These are phyloP conservation scores for Nysson spinosus DNA, from an alignment of 2,888 invertebrate genomes.

Conservation along the genomic window DNA sequence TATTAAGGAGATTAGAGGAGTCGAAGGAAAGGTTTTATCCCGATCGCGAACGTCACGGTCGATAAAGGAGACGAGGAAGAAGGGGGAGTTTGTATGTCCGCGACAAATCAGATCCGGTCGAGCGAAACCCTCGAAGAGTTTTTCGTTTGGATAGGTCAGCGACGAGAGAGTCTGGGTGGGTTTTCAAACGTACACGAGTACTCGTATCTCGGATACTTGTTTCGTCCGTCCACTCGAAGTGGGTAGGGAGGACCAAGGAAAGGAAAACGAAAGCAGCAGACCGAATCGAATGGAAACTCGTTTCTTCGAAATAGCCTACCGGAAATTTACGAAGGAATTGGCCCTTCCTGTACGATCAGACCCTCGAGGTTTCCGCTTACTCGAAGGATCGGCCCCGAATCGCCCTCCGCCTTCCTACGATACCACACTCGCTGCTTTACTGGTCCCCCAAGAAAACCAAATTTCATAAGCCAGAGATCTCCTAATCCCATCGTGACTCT, in stretches of 20 bases:
- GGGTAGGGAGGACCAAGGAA: too few species aligned
- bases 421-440: slow-evolving; percentile 28
- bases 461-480: slow-evolving; percentile 59
- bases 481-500: slow-evolving; percentile 49
- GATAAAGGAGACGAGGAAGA: slow-evolving; percentile 20
- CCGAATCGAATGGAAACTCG: slow-evolving; percentile 67
- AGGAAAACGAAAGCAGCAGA: slow-evolving; percentile 49
- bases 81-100: slow-evolving; percentile 6
- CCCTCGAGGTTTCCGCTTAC: slow-evolving; percentile 50
- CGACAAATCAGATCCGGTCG: slow-evolving; percentile 48
- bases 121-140: slow-evolving; percentile 28
- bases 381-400: slow-evolving; percentile 26
- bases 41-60: slow-evolving; percentile 10
- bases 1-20: too few species aligned
- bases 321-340: slow-evolving; percentile 65
- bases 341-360: slow-evolving; percentile 51
- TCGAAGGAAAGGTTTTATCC: slow-evolving; percentile 15
- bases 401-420: slow-evolving; percentile 21
- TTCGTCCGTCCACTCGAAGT: slow-evolving; percentile 47
- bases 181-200: background rate
- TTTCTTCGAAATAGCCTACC: slow-evolving; percentile 63
- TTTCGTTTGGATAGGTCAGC: slow-evolving; percentile 23
- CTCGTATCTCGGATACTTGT: slow-evolving; percentile 42
- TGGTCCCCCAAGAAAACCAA: slow-evolving; percentile 25
- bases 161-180: slow-evolving; percentile 20